Evolutionary conservation across 2,113 vertebrate species (phyloP), one percentile per base, ranked within the genome.

Genomic region (Hipposideros armiger): DNA sequence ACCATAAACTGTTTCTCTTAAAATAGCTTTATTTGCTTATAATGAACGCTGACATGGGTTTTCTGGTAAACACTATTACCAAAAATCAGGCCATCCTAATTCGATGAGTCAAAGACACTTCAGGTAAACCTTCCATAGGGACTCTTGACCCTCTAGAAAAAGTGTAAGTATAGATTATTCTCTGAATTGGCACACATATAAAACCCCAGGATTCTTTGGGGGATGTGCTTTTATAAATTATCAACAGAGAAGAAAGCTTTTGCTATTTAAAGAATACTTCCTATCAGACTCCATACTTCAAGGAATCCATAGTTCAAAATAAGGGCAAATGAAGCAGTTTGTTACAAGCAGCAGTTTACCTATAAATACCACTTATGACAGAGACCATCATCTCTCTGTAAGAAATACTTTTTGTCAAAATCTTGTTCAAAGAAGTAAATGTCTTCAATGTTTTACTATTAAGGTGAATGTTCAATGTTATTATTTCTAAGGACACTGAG

Each of bases 341-440:
- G 60, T 62, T 24, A n/a, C 2, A 47, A 70, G 32, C 7, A n/a
- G 3, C 22, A 92, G 52, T 85, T 91, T 60, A 88, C 19, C 50
- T 69, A n/a, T 87, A 69, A 94, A 94, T 60, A 30, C 16, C 16
- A 42, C 69, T 82, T 70, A 20, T 3, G 67, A 42, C 36, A 89
- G 74, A 96, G 8, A 86, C 28, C 32, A 83, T 64, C 16, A 6
- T 11, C 47, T 66, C 28, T 67, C 90, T 30, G 24, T 14, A 66
- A 92, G 62, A 42, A 69, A 32, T 13, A 74, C 30, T 81, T 95
- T 81, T 56, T 85, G 28, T 83, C 13, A 78, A 77, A 86, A 84
- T 56, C 72, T 87, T 76, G 8, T 89, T 82, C 78, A 89, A 58
- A 92, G 70, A 93, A 94, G 22, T 13, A 77, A 42, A 26, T 8